Conservation (phyloP, 2,113 vertebrate genomes). For the Bos indicus region DNA sequence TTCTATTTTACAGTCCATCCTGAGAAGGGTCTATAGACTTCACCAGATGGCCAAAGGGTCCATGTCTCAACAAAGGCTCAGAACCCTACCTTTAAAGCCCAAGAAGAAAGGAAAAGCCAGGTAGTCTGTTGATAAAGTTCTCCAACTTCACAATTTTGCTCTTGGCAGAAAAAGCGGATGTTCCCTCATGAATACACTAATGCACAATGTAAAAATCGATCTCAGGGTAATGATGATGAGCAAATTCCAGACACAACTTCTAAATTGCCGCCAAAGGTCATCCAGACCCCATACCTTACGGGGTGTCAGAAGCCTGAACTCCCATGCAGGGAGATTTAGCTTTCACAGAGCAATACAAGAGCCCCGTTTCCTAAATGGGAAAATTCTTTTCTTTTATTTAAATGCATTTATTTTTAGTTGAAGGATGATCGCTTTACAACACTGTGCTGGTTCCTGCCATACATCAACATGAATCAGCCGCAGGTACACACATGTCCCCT, state of each 20-base stretch:
- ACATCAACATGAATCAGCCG: not conserved
- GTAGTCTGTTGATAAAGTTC: not conserved
- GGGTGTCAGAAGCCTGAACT: not conserved
- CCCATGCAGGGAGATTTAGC: not conserved
- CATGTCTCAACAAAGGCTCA: not conserved
- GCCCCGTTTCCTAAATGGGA: rapidly evolving
- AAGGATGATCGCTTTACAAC: not conserved
- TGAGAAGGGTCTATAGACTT: not conserved
- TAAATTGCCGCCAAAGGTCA: not conserved
- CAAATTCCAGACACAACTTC: not conserved
- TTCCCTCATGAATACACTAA: constrained; percentile 12
- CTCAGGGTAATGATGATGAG: not conserved
- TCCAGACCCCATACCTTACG: not conserved
- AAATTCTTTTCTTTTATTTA: not conserved
- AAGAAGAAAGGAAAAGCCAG: not conserved
- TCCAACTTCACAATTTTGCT: not conserved
- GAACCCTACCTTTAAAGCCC: not conserved
- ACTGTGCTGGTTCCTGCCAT: not conserved
- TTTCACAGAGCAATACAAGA: not conserved
- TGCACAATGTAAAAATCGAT: constrained; percentile 48
- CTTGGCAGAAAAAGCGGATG: not conserved
- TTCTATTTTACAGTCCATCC: not conserved
- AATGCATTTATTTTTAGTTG: not conserved
- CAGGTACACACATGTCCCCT: rapidly evolving
- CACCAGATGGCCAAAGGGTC: rapidly evolving